Conservation (phyloP, 2,888 invertebrate genomes). For the Acanthosepion esculentum region DNA sequence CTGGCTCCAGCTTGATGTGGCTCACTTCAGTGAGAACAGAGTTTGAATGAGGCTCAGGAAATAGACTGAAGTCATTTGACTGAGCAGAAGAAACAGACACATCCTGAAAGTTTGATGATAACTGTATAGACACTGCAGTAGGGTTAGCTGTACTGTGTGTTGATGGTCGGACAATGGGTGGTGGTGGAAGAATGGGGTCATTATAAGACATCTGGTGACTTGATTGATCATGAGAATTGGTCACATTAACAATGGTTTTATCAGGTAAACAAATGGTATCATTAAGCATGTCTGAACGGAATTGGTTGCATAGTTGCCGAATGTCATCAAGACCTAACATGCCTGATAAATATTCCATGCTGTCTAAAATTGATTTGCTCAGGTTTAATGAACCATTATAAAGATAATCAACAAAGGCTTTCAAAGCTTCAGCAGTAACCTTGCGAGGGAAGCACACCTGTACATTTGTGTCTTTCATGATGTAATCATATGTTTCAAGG, state of each 20-base stretch:
- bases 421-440: conserved; percentile 39
- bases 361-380: conserved; percentile 34
- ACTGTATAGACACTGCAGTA: background rate
- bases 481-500: conserved; percentile 24
- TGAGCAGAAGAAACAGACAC: background rate
- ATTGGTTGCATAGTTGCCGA: conserved; percentile 41
- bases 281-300: conserved; percentile 40
- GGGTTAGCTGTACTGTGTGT: background rate
- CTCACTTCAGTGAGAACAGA: background rate
- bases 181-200: background rate
- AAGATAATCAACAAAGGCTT: conserved; percentile 45
- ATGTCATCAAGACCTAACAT: conserved; percentile 42
- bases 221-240: background rate
- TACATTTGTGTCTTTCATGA: conserved; percentile 45
- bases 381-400: conserved; percentile 38
- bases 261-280: conserved; percentile 10
- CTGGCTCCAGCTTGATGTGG: conserved; percentile 39
- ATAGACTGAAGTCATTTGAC: background rate
- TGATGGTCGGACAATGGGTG: conserved; percentile 35
- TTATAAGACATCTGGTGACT: conserved; percentile 24
- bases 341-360: conserved; percentile 41
- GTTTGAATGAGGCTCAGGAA: background rate
- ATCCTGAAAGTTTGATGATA: conserved; percentile 37
- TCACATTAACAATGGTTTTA: conserved; percentile 36
- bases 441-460: conserved; percentile 41